Evolutionary conservation across 2,113 vertebrate genomes (phyloP).

Genomic region (Reinhardtius hippoglossoides): DNA sequence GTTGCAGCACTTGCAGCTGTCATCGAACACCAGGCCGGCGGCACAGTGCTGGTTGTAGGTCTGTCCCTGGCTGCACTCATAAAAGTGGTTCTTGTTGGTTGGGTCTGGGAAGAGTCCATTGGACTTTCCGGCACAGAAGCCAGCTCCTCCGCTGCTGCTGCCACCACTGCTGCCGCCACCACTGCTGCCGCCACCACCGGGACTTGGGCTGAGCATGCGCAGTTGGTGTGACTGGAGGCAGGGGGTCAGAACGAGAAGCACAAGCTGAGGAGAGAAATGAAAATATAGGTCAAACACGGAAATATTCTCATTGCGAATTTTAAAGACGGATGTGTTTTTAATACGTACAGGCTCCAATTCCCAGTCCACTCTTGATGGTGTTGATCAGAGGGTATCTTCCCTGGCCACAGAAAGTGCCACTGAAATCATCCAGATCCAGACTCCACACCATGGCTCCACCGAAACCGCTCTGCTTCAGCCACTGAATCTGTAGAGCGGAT

Average conservation of each 20-base stretch:
- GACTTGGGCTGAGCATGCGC: background rate
- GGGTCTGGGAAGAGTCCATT: constrained; percentile 78
- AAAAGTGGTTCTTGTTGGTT: constrained; percentile 76
- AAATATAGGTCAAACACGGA: background rate
- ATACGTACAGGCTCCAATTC: constrained; percentile 50
- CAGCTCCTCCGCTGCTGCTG: constrained; percentile 32
- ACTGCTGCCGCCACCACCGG: constrained; percentile 21
- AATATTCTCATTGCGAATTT: background rate
- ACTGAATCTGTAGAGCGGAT: constrained; percentile 49
- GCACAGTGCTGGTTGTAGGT: constrained; percentile 62
- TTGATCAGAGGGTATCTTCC: constrained; percentile 80
- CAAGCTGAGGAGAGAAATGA: constrained; percentile 66
- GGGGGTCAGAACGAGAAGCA: constrained; percentile 10
- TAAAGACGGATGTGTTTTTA: background rate
- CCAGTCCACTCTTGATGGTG: constrained; percentile 73
- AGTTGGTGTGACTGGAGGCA: constrained; percentile 53
- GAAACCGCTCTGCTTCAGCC: constrained; percentile 78
- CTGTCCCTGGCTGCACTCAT: constrained; percentile 66
- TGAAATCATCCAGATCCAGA: constrained; percentile 81
- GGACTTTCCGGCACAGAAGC: constrained; percentile 82
- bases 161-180: constrained; percentile 21
- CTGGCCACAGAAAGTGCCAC: constrained; percentile 79
- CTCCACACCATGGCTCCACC: constrained; percentile 82
- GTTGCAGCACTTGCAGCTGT: constrained; percentile 83
- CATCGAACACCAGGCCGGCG: constrained; percentile 71